Evolutionary conservation across 2,888 invertebrate genomes (phyloP), one percentile per base, ranked within the genome.

Genomic region (Physocephala rufipes): DNA sequence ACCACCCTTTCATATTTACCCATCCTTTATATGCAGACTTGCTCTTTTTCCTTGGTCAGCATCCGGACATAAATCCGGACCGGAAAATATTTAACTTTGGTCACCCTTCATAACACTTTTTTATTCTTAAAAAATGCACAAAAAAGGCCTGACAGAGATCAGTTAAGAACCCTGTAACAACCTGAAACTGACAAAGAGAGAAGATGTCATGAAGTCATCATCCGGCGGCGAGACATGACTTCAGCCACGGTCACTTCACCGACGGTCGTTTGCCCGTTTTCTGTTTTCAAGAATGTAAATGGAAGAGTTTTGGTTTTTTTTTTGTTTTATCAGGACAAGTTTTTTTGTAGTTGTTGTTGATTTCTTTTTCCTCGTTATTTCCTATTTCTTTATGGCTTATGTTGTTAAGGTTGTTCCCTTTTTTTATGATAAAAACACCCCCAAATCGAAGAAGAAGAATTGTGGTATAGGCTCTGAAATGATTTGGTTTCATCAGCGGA

Each of bases 131-230:
- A 28, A 26, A 61, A 19, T 61, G 59, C 19, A 24, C 36, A 16
- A 61, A 24, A 62, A 45, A 12, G 45, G 13, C 55, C 36, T n/a
- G 21, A 19, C 28, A 61, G 36, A 61, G 62, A 12, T 12, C 24
- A 62, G 12, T 45, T 45, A 4, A 24, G 53, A 9, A 21, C 21
- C 19, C 53, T 24, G 53, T n/a, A n/a, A n/a, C 53, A 55, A 55
- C 24, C 53, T 55, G 53, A 21, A 55, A 55, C 21, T 55, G 53
- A 24, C 53, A 55, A 55, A 55, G 24, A n/a, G 19, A 55, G 19
- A 43, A 62, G 43, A 16, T 62, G 62, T 62, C 62, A 30, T 43
- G 62, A 62, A 62, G 43, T 62, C 62, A 24, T 43, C 62, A 62
- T 61, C 62, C 36, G 36, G 36, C 36, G 36, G 36, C 36, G 4